Evolutionary conservation across 1,140 invertebrate species (phyloP).

Genomic region (Diorhabda carinulata): DNA sequence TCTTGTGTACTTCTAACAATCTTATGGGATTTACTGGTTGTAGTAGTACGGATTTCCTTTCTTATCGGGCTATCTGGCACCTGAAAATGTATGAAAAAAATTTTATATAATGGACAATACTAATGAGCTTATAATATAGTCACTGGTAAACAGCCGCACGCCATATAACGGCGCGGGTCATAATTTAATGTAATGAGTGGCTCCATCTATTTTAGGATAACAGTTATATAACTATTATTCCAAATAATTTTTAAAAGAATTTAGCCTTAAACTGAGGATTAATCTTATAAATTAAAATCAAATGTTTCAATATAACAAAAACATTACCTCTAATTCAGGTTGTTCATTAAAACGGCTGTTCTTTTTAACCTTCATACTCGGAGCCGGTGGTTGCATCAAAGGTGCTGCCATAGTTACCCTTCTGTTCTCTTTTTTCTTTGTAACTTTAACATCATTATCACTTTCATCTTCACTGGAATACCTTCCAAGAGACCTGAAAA

Average conservation of each 20-base stretch:
- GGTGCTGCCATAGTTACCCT: slow-evolving; percentile 49
- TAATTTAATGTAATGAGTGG: too few relatives aligned
- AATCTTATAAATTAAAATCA: neutral
- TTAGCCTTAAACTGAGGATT: neutral
- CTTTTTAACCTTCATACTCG: slow-evolving; percentile 11
- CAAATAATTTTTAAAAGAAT: too few relatives aligned
- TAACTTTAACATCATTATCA: slow-evolving; percentile 39
- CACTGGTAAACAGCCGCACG: too few relatives aligned
- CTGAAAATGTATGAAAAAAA: slow-evolving; percentile 1
- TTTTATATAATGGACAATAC: too few relatives aligned
- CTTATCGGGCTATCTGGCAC: slow-evolving; percentile 22
- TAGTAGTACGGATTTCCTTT: slow-evolving; percentile 19
- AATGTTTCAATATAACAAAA: neutral
- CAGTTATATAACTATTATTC: too few relatives aligned
- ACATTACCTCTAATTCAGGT: slow-evolving; percentile 25
- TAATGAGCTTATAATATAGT: too few relatives aligned
- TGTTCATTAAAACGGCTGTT: slow-evolving; percentile 18
- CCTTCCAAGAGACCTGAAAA: slow-evolving; percentile 50
- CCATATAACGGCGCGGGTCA: too few relatives aligned
- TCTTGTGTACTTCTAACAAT: slow-evolving; percentile 43
- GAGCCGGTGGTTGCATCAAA: slow-evolving; percentile 48
- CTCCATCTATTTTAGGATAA: too few relatives aligned
- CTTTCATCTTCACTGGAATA: slow-evolving; percentile 60
- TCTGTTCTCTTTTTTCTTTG: slow-evolving; percentile 49
- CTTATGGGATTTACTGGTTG: slow-evolving; percentile 45